Percentiles rank a stretch among this genome's conserved stretches.
These are phyloP conservation scores for Melanocharis versteri DNA, from an alignment of 2,113 vertebrate genomes.

Conservation along the genomic window DNA sequence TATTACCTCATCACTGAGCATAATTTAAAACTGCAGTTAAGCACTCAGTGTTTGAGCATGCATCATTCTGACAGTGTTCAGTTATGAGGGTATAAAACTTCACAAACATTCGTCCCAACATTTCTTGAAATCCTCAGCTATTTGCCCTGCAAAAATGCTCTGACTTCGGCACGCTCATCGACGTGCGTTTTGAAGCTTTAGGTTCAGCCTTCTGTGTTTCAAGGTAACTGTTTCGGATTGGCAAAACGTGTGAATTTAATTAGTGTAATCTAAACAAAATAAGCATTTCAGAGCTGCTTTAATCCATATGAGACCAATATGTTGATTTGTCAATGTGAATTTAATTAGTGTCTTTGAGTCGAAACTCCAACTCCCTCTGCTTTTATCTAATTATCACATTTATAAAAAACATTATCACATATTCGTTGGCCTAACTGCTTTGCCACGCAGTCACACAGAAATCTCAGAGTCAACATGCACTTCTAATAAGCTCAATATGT, in stretches of 20 bases:
- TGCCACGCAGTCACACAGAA: slow-evolving; percentile 49
- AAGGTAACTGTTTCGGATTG: slow-evolving; percentile 59
- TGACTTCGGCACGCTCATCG: not conserved
- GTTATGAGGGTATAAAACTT: slow-evolving; percentile 40
- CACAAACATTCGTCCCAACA: not conserved
- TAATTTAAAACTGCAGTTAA: slow-evolving; percentile 73
- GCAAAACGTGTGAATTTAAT: slow-evolving; percentile 72
- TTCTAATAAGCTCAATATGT: slow-evolving; percentile 57
- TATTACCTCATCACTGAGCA: slow-evolving; percentile 67
- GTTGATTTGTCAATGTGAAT: slow-evolving; percentile 75
- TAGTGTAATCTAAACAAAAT: slow-evolving; percentile 68
- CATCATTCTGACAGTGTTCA: slow-evolving; percentile 58
- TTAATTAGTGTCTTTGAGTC: slow-evolving; percentile 73
- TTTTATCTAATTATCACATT: slow-evolving; percentile 76
- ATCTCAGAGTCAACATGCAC: slow-evolving; percentile 12
- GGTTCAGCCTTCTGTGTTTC: slow-evolving; percentile 29
- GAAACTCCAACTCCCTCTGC: slow-evolving; percentile 45
- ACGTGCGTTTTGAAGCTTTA: slow-evolving; percentile 23
- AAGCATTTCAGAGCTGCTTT: slow-evolving; percentile 55
- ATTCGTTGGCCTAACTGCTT: slow-evolving; percentile 62
- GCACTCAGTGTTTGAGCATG: slow-evolving; percentile 60
- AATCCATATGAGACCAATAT: slow-evolving; percentile 70
- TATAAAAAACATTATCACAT: slow-evolving; percentile 71
- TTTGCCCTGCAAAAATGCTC: slow-evolving; percentile 24
- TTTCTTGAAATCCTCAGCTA: slow-evolving; percentile 29